Evolutionary conservation across 2,797 vertebrate species (phyloP), one percentile per base, ranked within the genome.

Genomic region (Hemibagrus guttatus): DNA sequence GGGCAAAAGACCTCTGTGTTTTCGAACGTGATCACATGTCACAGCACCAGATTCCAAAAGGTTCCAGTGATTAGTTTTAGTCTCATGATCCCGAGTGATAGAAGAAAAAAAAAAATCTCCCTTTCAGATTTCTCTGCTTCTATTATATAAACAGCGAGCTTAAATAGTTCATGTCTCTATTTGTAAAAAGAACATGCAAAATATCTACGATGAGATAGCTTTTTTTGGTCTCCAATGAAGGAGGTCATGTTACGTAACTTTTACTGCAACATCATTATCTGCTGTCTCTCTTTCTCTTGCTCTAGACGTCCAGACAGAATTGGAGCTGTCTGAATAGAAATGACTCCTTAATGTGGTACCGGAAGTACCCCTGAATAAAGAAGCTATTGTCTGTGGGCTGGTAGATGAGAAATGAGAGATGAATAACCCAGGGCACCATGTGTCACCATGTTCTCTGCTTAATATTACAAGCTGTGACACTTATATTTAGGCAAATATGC

Each of bases 241-340:
- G 31, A 63, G 75, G 21, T 12, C 39, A 28, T 75, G 69, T 49
- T 85, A 23, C 56, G n/a, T 61, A 26, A 64, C 63, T 66, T 84
- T 85, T 58, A 68, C 42, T 69, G 9, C 21, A 87, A 71, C 59
- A 58, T 74, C 69, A 81, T 75, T 72, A 72, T 85, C 68, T 81
- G 11, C 23, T 16, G 7, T 23, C 75, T 58, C 75, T 23, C n/a
- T 35, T 17, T 35, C 75, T 58, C 75, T 31, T 21, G 19, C 49
- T 72, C 91, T 90, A 83, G 66, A 85, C 84, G 85, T 91, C 82
- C 89, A 81, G 93, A 94, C 89, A 79, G 93, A 94, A 94, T 94
- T 91, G 93, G 92, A 93, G 93, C 94, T 88, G 90, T 89, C 90
- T 92, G 90, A 88, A 84, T 91, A 91, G 91, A 89, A 91, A 91